phyloP scores from a whole-genome alignment of 2,888 invertebrate genomes.

The Colostygia pectinataria region DNA sequence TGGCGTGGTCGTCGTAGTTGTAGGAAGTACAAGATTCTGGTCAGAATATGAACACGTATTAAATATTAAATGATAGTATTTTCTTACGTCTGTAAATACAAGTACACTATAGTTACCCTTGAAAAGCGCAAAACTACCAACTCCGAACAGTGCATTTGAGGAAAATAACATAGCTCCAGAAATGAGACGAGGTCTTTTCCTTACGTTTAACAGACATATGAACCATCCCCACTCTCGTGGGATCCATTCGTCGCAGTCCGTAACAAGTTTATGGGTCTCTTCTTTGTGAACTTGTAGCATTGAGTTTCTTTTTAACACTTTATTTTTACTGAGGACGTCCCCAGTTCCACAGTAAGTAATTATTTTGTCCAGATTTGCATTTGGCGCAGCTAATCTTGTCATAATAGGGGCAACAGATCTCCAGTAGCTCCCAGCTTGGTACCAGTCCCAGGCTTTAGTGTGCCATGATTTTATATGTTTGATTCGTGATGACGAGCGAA shows the following conservation, averaged over 20 bases:
- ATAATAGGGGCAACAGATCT: neutral
- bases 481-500: neutral
- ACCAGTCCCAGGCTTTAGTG: neutral
- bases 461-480: neutral
- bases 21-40: neutral
- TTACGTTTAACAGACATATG: conserved; percentile 17
- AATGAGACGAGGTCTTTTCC: conserved; percentile 6
- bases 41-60: conserved; percentile 8
- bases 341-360: too few species aligned
- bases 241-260: conserved; percentile 24
- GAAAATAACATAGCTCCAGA: conserved; percentile 14
- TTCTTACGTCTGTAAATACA: conserved; percentile 23
- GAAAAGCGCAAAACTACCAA: conserved; percentile 17
- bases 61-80: conserved; percentile 5
- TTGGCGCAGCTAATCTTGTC: neutral
- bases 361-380: neutral
- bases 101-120: conserved; percentile 14
- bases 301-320: too few species aligned
- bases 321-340: too few species aligned
- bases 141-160: conserved; percentile 21
- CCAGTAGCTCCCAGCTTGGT: too few species aligned
- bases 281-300: too few species aligned
- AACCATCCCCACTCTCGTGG: conserved; percentile 24
- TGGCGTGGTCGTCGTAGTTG: too few species aligned
- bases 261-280: too few species aligned